phyloP scores from a whole-genome alignment of 2,797 vertebrate genomes.

The Streptopelia turtur region DNA sequence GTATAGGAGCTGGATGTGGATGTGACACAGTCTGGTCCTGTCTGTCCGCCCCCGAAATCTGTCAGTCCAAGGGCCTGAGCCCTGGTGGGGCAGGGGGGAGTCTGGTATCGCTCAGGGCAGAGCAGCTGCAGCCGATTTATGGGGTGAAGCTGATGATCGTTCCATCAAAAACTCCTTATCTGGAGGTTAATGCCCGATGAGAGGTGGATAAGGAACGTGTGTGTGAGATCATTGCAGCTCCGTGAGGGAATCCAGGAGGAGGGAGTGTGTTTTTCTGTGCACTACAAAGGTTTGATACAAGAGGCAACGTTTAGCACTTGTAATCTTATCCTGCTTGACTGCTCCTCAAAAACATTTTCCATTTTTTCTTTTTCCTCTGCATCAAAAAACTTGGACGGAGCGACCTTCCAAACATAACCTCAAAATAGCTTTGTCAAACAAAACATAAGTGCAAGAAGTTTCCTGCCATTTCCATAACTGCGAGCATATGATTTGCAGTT shows the following conservation, averaged over 20 bases:
- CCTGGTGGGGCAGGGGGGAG: accelerated
- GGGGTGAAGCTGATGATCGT: neutral
- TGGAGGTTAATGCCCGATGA: neutral
- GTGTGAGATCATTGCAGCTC: neutral
- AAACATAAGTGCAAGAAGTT: conserved; percentile 54
- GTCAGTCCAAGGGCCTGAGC: neutral
- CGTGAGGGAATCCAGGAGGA: neutral
- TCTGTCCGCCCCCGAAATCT: neutral
- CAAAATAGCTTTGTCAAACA: conserved; percentile 70
- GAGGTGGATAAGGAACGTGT: neutral
- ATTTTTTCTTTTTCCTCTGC: neutral
- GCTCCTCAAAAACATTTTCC: neutral
- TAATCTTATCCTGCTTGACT: conserved; percentile 23
- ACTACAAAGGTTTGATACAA: neutral
- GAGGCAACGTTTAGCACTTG: neutral
- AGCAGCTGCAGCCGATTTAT: neutral
- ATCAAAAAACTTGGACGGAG: neutral
- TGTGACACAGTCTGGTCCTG: neutral
- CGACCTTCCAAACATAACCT: conserved; percentile 8
- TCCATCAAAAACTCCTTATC: neutral
- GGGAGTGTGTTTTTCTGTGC: neutral
- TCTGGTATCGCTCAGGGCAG: neutral
- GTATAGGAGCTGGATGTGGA: neutral
- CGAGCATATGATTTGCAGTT: conserved; percentile 69
- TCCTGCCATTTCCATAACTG: conserved; percentile 70